Percentiles rank a stretch among this genome's conserved stretches.
These are phyloP conservation scores for Drosophila lowei DNA, from an alignment of 1,140 invertebrate genomes.

Conservation along the genomic window DNA sequence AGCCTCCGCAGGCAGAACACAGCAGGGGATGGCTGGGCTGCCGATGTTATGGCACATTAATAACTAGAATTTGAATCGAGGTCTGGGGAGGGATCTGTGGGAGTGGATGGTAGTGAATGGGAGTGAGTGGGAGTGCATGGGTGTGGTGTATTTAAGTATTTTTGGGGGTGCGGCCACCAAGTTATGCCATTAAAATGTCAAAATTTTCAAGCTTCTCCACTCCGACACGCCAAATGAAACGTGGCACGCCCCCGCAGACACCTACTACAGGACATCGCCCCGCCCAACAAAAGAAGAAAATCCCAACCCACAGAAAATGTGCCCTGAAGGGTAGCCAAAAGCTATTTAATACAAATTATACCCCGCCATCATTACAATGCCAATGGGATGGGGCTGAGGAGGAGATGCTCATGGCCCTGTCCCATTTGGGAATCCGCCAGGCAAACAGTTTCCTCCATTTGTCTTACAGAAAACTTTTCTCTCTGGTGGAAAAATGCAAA, in stretches of 20 bases:
- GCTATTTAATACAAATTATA: constrained; percentile 62
- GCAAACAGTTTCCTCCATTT: constrained; percentile 10
- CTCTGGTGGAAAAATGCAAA: constrained; percentile 3
- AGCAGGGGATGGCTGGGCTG: constrained; percentile 15
- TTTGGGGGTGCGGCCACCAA: constrained; percentile 23
- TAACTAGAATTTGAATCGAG: constrained; percentile 37
- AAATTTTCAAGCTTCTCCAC: constrained; percentile 62
- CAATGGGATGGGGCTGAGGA: constrained; percentile 3
- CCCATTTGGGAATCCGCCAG: too few species aligned
- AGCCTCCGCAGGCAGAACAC: constrained; percentile 1
- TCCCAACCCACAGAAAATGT: background rate
- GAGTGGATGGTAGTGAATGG: background rate
- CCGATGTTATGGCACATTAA: constrained; percentile 68
- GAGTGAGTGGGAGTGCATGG: background rate
- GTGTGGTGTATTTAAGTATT: constrained; percentile 2
- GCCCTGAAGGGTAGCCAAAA: constrained; percentile 9
- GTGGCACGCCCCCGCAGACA: constrained; percentile 54
- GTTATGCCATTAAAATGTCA: constrained; percentile 68
- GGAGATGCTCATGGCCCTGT: background rate
- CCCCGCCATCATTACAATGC: constrained; percentile 4
- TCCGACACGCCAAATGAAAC: constrained; percentile 71
- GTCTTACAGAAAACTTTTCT: constrained; percentile 20
- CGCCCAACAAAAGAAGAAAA: background rate
- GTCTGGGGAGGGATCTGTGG: too few species aligned
- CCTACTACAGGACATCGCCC: constrained; percentile 8